These are phyloP conservation scores for Elysia crispata DNA, from an alignment of 2,888 invertebrate species.

Conservation along the genomic window DNA sequence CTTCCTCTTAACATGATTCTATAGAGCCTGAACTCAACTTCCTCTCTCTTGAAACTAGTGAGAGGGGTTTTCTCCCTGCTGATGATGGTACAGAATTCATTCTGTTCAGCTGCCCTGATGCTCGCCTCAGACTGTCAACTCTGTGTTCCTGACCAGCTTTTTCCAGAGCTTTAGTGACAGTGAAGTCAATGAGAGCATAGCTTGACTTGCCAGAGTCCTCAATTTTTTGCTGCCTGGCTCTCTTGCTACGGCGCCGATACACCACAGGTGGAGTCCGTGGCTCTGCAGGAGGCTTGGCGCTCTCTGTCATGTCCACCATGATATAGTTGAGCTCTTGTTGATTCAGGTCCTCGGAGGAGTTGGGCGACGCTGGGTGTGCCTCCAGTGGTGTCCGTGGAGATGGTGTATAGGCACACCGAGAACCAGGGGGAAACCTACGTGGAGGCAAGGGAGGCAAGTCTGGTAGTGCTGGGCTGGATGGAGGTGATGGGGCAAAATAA, in stretches of 20 bases:
- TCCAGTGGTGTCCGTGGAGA: not conserved
- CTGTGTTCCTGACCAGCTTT: constrained; percentile 74
- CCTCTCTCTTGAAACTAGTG: constrained; percentile 42
- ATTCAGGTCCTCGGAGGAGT: constrained; percentile 27
- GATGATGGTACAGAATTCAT: constrained; percentile 50
- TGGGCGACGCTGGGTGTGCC: not conserved
- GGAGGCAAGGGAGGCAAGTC: constrained; percentile 9
- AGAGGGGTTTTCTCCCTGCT: constrained; percentile 44
- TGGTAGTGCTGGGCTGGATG: constrained; percentile 4
- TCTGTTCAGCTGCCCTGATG: constrained; percentile 30
- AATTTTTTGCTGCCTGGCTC: constrained; percentile 53
- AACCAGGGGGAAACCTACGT: not conserved
- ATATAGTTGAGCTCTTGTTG: constrained; percentile 72
- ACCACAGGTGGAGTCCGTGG: constrained; percentile 51
- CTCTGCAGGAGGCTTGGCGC: constrained; percentile 24
- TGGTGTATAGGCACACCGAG: not conserved
- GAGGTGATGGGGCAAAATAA: constrained; percentile 45
- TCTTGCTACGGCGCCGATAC: constrained; percentile 41
- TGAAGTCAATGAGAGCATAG: constrained; percentile 76
- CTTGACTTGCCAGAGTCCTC: constrained; percentile 61
- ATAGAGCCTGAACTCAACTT: constrained; percentile 51
- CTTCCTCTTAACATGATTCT: constrained; percentile 43
- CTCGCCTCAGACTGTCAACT: constrained; percentile 68
- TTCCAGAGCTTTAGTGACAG: constrained; percentile 74
- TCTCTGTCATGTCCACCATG: constrained; percentile 72